Conservation (phyloP, 2,113 vertebrate species). For the Tachysurus fulvidraco region DNA sequence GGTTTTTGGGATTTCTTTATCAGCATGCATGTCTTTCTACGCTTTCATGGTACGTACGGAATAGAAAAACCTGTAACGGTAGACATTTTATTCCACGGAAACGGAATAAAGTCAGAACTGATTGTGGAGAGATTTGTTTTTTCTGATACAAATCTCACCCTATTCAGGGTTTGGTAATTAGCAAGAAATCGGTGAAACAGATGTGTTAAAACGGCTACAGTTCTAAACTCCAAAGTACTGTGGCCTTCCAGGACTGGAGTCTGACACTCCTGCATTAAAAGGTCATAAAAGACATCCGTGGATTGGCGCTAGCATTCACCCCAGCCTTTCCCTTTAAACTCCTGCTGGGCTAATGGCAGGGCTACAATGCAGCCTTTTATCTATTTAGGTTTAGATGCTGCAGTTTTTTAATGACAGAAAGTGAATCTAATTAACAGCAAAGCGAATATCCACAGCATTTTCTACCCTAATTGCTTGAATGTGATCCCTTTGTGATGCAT, state of each 20-base stretch:
- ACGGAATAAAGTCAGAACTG: background rate
- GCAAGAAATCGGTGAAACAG: background rate
- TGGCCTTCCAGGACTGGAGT: background rate
- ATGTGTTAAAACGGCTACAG: background rate
- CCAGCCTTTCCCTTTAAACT: slow-evolving; percentile 48
- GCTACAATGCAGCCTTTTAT: slow-evolving; percentile 49
- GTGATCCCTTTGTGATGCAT: slow-evolving; percentile 24
- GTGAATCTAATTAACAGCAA: slow-evolving; percentile 45
- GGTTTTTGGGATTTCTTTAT: too few relatives aligned
- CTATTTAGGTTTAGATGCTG: slow-evolving; percentile 43
- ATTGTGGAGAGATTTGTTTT: background rate
- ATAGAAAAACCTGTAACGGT: too few relatives aligned
- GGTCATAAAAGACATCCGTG: slow-evolving; percentile 52
- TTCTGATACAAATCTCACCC: background rate
- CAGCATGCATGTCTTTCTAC: too few relatives aligned
- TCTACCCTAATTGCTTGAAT: slow-evolving; percentile 46
- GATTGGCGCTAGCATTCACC: slow-evolving; percentile 41
- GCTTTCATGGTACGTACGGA: too few relatives aligned
- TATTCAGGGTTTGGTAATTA: background rate
- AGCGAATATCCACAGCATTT: slow-evolving; percentile 44
- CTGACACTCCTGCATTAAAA: slow-evolving; percentile 42
- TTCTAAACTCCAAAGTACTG: background rate
- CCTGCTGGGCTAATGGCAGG: slow-evolving; percentile 45
- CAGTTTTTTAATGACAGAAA: slow-evolving; percentile 22
- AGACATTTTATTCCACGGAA: too few relatives aligned